phyloP scores from a whole-genome alignment of 1,140 invertebrate genomes.

The Rhyacophila brunnea region DNA sequence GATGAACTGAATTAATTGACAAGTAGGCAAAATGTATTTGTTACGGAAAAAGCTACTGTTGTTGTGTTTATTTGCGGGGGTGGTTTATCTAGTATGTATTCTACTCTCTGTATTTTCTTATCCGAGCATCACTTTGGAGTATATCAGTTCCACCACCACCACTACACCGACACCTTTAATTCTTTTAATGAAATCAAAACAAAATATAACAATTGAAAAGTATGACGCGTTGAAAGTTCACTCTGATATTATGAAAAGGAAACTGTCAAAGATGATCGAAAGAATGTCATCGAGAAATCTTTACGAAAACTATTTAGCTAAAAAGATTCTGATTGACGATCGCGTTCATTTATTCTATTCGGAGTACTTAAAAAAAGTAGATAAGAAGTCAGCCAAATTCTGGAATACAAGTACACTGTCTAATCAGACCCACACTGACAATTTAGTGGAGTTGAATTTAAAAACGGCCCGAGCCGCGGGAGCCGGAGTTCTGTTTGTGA shows the following conservation, averaged over 20 bases:
- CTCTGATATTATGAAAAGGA: slow-evolving; percentile 28
- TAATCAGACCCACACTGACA: slow-evolving; percentile 13
- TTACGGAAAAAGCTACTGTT: slow-evolving; percentile 10
- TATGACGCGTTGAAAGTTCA: slow-evolving; percentile 32
- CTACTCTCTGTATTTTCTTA: slow-evolving; percentile 7
- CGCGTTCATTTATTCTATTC: slow-evolving; percentile 27
- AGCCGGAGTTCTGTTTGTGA: slow-evolving; percentile 17
- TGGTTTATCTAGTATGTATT: slow-evolving; percentile 10
- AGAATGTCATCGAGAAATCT: slow-evolving; percentile 5
- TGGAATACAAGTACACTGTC: not conserved
- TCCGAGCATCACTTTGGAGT: slow-evolving; percentile 1
- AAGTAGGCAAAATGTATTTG: too few relatives aligned
- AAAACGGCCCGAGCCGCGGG: slow-evolving; percentile 17
- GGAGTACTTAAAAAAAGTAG: slow-evolving; percentile 12
- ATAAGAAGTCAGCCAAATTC: slow-evolving; percentile 7
- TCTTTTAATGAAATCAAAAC: slow-evolving; percentile 21
- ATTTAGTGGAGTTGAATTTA: slow-evolving; percentile 22
- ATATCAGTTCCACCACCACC: slow-evolving; percentile 22
- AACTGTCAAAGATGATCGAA: slow-evolving; percentile 15
- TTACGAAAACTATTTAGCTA: not conserved
- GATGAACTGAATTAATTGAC: too few relatives aligned
- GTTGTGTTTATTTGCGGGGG: slow-evolving; percentile 12
- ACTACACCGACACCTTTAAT: slow-evolving; percentile 25
- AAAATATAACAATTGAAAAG: slow-evolving; percentile 26
- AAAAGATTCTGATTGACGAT: slow-evolving; percentile 7